phyloP scores from a whole-genome alignment of 2,113 vertebrate species.

The Grallaria varia region DNA sequence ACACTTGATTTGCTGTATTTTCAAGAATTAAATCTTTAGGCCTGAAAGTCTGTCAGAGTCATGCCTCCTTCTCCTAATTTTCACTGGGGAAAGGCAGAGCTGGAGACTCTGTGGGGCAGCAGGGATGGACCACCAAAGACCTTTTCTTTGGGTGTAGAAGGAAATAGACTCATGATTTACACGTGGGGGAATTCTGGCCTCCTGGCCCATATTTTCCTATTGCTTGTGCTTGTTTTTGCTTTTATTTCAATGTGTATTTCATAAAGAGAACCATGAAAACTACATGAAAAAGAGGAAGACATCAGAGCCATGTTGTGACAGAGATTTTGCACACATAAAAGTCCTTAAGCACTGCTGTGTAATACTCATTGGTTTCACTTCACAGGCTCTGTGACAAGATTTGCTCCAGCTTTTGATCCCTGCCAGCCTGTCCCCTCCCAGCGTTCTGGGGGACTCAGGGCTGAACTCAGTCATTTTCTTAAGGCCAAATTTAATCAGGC shows the following conservation, averaged over 20 bases:
- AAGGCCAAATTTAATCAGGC: not conserved
- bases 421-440: not conserved
- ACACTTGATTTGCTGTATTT: not conserved
- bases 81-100: not conserved
- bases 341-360: not conserved
- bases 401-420: not conserved
- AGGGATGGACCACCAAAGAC: not conserved
- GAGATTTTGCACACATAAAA: constrained; percentile 12
- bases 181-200: accelerated
- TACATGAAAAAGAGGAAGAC: not conserved
- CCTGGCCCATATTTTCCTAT: not conserved
- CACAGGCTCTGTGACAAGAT: not conserved
- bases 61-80: not conserved
- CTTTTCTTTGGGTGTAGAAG: not conserved
- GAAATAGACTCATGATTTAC: not conserved
- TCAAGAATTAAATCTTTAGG: not conserved
- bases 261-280: not conserved
- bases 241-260: not conserved
- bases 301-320: not conserved
- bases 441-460: not conserved
- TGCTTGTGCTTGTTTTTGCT: not conserved
- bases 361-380: constrained; percentile 50
- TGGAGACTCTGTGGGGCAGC: not conserved
- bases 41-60: not conserved
- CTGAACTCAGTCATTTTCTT: not conserved